Conservation (phyloP, 1,140 invertebrate species). For the Streblospio benedicti region DNA sequence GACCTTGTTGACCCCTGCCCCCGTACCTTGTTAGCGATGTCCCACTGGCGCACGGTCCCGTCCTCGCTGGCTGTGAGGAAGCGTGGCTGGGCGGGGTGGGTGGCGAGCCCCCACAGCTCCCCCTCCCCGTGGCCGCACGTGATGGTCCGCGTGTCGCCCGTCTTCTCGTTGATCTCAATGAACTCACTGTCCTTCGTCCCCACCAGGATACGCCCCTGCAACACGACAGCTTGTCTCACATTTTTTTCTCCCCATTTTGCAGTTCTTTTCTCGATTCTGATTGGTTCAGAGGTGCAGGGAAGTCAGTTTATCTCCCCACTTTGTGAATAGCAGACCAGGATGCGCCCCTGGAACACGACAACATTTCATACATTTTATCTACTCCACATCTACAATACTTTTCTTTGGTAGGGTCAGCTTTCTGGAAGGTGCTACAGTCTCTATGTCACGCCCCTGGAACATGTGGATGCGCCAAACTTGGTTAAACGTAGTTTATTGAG, state of each 20-base stretch:
- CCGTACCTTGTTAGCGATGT: conserved; percentile 41
- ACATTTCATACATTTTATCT: no score
- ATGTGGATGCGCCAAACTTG: no score
- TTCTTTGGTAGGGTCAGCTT: no score
- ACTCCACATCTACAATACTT: no score
- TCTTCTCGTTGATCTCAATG: conserved; percentile 43
- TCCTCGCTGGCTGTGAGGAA: conserved; percentile 45
- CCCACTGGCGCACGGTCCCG: conserved; percentile 44
- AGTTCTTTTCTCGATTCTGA: conserved; percentile 5
- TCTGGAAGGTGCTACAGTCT: no score
- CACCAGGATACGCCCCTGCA: conserved; percentile 43
- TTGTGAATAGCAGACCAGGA: no score
- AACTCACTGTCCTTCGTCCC: conserved; percentile 43
- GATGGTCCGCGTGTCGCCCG: conserved; percentile 30
- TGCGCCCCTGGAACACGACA: no score
- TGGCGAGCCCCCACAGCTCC: conserved; percentile 44
- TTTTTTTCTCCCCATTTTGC: no score
- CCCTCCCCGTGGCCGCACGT: conserved; percentile 44
- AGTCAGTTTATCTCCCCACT: no score
- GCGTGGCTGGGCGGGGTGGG: conserved; percentile 35
- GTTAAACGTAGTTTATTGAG: no score
- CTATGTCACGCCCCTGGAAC: no score
- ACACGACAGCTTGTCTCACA: background rate
- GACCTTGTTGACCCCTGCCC: no score
- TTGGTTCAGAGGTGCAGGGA: background rate